phyloP scores from a whole-genome alignment of 2,888 invertebrate genomes.

The Actias luna region DNA sequence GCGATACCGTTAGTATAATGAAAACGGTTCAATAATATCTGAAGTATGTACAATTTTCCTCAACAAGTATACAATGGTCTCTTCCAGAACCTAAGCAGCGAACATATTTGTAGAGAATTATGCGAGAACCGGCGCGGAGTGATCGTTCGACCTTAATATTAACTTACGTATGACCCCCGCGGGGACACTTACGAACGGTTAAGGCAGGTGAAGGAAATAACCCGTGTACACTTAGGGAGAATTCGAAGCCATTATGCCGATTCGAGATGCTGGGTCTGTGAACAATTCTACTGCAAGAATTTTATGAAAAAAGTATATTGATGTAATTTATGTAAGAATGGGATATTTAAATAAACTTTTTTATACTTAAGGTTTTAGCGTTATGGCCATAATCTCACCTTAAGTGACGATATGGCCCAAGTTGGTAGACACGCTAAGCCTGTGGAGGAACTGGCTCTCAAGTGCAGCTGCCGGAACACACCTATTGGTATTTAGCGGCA shows the following conservation, averaged over 20 bases:
- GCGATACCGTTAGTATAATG: background rate
- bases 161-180: background rate
- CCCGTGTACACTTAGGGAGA: background rate
- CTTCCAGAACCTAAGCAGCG: background rate
- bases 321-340: background rate
- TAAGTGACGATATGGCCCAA: too few relatives aligned
- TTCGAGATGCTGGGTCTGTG: background rate
- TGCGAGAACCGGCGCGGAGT: background rate
- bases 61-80: background rate
- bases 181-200: background rate
- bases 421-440: too few relatives aligned
- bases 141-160: constrained; percentile 7
- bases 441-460: too few relatives aligned
- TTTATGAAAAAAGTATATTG: background rate
- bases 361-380: too few relatives aligned
- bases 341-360: too few relatives aligned
- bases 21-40: background rate
- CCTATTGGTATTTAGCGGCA: too few relatives aligned
- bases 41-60: background rate
- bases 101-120: background rate
- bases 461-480: too few relatives aligned
- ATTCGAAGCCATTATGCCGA: background rate
- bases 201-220: background rate
- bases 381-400: too few relatives aligned
- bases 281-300: background rate